These are phyloP conservation scores for Meandrina meandrites DNA, from an alignment of 92 coral and sea anemone species.

Conservation along the genomic window DNA sequence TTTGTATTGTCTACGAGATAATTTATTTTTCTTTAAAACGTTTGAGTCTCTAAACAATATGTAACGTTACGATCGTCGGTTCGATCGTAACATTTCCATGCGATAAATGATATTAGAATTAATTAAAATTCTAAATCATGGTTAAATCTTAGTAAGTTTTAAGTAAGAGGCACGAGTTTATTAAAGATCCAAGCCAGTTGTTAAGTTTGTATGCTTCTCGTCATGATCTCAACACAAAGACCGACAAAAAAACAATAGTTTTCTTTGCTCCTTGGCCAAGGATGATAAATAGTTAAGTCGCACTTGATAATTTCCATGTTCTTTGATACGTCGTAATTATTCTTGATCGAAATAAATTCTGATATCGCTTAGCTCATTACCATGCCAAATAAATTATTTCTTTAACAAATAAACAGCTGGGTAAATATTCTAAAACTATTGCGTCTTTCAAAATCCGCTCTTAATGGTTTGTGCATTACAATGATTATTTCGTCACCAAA, in stretches of 20 bases:
- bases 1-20: not conserved
- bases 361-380: not conserved
- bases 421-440: not conserved
- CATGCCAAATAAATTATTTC: constrained; percentile 2
- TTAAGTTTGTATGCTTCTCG: not conserved
- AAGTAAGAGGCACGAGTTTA: not conserved
- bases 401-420: constrained; percentile 15
- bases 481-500: not conserved
- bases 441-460: constrained; percentile 15
- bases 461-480: not conserved
- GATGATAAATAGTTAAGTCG: not conserved
- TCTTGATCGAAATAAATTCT: not conserved
- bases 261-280: not conserved
- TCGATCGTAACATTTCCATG: not conserved
- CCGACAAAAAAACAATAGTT: not conserved
- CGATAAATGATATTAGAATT: not conserved
- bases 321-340: not conserved
- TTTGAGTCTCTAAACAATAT: not conserved
- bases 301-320: not conserved
- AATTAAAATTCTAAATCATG: not conserved
- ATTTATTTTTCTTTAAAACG: not conserved
- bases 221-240: not conserved
- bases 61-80: not conserved
- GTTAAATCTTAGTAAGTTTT: not conserved
- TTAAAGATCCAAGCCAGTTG: not conserved